Conservation (phyloP, 2,888 invertebrate species). For the Nemoura dubitans region DNA sequence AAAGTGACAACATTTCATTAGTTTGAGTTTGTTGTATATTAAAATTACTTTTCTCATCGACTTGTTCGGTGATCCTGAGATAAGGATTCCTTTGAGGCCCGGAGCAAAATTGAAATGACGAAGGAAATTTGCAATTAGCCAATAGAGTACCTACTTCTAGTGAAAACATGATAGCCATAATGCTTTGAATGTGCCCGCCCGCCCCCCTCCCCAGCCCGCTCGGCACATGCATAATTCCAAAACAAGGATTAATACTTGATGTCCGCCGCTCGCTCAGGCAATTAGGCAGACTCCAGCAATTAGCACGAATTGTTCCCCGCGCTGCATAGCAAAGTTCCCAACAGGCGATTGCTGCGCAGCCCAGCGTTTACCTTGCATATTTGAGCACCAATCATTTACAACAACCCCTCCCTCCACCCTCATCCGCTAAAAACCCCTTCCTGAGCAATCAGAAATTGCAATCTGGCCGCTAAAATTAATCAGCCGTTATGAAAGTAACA, state of each 20-base stretch:
- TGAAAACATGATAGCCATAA: conserved; percentile 15
- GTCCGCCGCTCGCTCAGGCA: conserved; percentile 37
- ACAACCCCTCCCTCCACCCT: background rate
- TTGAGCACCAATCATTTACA: background rate
- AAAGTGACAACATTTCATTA: no score
- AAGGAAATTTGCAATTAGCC: no score
- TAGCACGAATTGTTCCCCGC: conserved; percentile 32
- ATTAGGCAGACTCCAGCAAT: conserved; percentile 24
- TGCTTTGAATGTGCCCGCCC: background rate
- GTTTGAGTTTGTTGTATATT: no score
- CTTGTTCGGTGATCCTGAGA: no score
- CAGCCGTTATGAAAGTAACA: background rate
- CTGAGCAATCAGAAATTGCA: background rate
- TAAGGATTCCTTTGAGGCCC: no score
- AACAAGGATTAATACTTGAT: conserved; percentile 40
- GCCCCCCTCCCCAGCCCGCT: no score
- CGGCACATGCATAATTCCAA: background rate
- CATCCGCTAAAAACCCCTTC: background rate
- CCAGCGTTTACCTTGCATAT: conserved; percentile 30
- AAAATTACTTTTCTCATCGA: no score
- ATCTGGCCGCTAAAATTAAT: background rate
- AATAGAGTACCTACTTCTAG: no score
- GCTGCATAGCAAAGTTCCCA: conserved; percentile 19
- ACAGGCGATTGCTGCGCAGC: background rate
- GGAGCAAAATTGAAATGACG: no score